phyloP scores from a whole-genome alignment of 2,797 vertebrate species.

The Ptychobarbus kaznakovi region DNA sequence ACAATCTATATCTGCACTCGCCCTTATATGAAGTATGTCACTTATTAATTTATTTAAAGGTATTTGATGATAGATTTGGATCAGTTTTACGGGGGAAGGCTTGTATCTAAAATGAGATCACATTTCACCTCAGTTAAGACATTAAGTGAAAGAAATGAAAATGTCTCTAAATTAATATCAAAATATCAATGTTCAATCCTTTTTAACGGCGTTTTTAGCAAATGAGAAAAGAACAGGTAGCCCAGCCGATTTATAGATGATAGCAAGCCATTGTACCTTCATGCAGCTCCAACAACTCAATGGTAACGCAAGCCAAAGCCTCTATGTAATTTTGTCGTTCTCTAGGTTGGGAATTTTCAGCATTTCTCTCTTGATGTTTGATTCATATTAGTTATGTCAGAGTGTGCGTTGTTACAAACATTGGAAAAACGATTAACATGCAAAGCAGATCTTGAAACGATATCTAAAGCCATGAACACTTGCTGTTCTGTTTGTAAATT shows the following conservation, averaged over 20 bases:
- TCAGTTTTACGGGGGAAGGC: conserved; percentile 44
- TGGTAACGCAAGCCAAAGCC: conserved; percentile 99
- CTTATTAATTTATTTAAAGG: conserved; percentile 64
- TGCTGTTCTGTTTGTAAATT: conserved; percentile 94
- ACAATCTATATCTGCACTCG: conserved; percentile 68
- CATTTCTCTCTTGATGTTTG: conserved; percentile 77
- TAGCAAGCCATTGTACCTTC: conserved; percentile 74
- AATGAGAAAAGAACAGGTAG: conserved; percentile 68
- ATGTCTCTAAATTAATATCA: conserved; percentile 39
- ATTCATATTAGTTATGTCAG: conserved; percentile 79
- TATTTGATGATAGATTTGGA: conserved; percentile 46
- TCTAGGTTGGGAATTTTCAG: conserved; percentile 87
- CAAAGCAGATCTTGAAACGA: conserved; percentile 91
- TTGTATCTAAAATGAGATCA: conserved; percentile 47
- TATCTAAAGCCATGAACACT: conserved; percentile 99
- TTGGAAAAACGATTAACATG: conserved; percentile 78
- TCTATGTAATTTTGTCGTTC: conserved; percentile 87
- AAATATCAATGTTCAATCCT: background rate
- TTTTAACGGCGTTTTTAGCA: conserved; percentile 26
- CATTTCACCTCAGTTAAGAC: conserved; percentile 29
- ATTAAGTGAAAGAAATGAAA: conserved; percentile 22
- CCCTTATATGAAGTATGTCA: conserved; percentile 71
- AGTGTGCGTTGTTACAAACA: conserved; percentile 87
- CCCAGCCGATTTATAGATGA: conserved; percentile 77
- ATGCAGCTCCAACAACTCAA: conserved; percentile 94